Conservation (phyloP, 2,113 vertebrate genomes). For the Grammomys dolichurus region DNA sequence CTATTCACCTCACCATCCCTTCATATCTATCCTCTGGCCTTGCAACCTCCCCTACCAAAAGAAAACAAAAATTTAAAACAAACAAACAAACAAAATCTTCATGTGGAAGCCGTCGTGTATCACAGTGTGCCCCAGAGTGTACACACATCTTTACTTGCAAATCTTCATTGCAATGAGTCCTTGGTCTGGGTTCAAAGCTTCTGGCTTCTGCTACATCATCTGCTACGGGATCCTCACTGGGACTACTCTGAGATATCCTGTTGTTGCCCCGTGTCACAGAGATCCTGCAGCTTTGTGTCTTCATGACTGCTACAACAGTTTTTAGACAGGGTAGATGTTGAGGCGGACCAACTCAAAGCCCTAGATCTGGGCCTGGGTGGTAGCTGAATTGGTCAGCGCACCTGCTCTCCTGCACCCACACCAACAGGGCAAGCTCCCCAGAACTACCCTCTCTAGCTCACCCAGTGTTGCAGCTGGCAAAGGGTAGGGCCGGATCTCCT, state of each 20-base stretch:
- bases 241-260: background rate
- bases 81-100: background rate
- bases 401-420: background rate
- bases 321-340: background rate
- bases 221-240: background rate
- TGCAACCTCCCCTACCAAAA: background rate
- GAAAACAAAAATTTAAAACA: background rate
- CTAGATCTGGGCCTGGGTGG: background rate
- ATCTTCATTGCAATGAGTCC: background rate
- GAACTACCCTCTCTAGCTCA: background rate
- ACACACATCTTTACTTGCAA: background rate
- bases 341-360: background rate
- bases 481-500: background rate
- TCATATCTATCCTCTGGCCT: background rate
- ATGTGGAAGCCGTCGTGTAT: background rate
- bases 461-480: background rate
- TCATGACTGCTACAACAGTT: background rate
- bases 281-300: background rate
- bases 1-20: background rate
- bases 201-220: background rate
- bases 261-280: background rate
- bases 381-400: background rate
- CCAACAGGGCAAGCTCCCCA: background rate
- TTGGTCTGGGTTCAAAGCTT: background rate
- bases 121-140: background rate